Conservation (phyloP, 2,888 invertebrate species). For the Drosophila sordidapex region DNA sequence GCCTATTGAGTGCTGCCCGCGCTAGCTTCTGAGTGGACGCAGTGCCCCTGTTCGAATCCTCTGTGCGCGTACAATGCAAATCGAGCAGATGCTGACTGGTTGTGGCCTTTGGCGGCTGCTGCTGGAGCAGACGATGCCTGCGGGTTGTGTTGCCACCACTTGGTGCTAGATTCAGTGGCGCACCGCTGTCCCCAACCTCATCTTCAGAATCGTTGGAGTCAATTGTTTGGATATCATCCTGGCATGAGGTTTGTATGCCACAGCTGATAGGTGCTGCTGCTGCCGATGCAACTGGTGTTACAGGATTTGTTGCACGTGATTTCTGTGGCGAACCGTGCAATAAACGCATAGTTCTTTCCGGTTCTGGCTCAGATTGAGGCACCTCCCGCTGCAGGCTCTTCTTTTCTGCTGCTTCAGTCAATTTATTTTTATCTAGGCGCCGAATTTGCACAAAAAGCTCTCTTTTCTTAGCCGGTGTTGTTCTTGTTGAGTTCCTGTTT, state of each 20-base stretch:
- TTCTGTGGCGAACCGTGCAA: neutral
- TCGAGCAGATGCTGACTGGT: slow-evolving; percentile 41
- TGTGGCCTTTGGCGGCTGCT: neutral
- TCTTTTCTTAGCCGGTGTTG: neutral
- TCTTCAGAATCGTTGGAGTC: slow-evolving; percentile 26
- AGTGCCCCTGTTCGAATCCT: neutral
- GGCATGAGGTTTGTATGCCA: slow-evolving; percentile 22
- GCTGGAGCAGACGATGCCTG: neutral
- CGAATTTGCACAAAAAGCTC: slow-evolving; percentile 3
- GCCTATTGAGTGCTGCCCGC: slow-evolving; percentile 57
- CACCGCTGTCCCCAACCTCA: neutral
- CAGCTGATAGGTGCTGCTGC: slow-evolving; percentile 2
- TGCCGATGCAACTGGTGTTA: neutral
- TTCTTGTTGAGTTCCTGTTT: neutral
- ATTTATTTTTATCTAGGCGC: neutral
- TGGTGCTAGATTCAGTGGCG: slow-evolving; percentile 55
- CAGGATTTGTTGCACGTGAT: neutral
- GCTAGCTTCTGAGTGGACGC: neutral
- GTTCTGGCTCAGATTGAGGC: neutral
- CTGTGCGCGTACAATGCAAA: slow-evolving; percentile 40
- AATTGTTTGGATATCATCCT: neutral
- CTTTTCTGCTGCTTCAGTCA: neutral
- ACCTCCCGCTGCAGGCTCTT: neutral
- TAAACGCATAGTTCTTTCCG: neutral
- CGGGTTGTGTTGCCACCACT: slow-evolving; percentile 28